Conservation (phyloP, 2,888 invertebrate species). For the Actias luna region DNA sequence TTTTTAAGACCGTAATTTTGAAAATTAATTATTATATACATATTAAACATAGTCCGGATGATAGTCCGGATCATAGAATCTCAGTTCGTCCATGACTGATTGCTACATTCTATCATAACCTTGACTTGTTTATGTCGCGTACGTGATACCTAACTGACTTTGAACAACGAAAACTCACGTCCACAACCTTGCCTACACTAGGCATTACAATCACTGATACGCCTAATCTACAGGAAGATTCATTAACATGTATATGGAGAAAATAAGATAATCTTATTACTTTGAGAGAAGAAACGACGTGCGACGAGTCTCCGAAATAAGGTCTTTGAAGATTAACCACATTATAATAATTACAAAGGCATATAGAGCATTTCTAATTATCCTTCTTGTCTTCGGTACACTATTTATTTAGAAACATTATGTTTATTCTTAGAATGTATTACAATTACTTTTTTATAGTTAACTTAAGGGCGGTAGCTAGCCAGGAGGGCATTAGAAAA, state of each 20-base stretch:
- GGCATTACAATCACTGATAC: slow-evolving; percentile 37
- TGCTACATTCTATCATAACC: slow-evolving; percentile 34
- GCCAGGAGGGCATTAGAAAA: too few species aligned
- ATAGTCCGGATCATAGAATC: not conserved
- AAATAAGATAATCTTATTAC: slow-evolving; percentile 12
- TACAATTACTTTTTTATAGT: too few species aligned
- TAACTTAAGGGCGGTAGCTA: too few species aligned
- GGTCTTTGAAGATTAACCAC: not conserved
- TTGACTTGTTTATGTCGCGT: slow-evolving; percentile 30
- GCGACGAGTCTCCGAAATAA: not conserved
- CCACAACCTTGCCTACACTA: slow-evolving; percentile 37
- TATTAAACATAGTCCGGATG: too few species aligned
- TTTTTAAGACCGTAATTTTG: too few species aligned
- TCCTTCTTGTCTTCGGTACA: too few species aligned
- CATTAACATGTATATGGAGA: slow-evolving; percentile 5
- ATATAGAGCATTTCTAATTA: too few species aligned
- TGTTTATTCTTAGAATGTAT: too few species aligned
- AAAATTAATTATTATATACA: too few species aligned
- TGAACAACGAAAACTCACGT: slow-evolving; percentile 36
- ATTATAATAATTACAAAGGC: not conserved
- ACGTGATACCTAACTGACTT: slow-evolving; percentile 31
- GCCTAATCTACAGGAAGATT: slow-evolving; percentile 37
- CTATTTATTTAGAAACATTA: too few species aligned
- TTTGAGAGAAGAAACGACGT: not conserved
- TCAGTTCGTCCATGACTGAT: slow-evolving; percentile 26